phyloP scores from a whole-genome alignment of 2,888 invertebrate species.

The Eupelmus urozonus region DNA sequence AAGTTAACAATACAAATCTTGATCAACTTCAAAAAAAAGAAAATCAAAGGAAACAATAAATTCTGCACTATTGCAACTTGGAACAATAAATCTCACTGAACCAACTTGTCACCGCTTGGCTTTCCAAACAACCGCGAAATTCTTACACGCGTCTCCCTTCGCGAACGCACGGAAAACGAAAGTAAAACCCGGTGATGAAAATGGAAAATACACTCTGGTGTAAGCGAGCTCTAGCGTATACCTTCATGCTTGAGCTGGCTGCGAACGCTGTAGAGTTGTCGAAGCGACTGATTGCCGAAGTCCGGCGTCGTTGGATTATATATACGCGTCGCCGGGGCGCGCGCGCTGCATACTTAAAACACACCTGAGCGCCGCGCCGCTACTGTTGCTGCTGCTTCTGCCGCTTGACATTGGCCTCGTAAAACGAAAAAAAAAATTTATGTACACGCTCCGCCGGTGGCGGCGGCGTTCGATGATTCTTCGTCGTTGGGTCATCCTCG shows the following conservation, averaged over 20 bases:
- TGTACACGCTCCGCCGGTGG: too few species aligned
- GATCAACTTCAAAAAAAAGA: not conserved
- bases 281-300: slow-evolving; percentile 73
- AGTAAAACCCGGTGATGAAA: not conserved
- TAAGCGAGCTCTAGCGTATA: not conserved
- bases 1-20: too few species aligned
- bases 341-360: slow-evolving; percentile 47
- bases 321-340: slow-evolving; percentile 67
- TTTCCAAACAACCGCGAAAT: not conserved
- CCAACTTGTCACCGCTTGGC: too few species aligned
- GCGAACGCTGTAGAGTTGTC: slow-evolving; percentile 59
- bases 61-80: too few species aligned
- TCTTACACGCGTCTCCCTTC: not conserved
- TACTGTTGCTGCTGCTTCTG: not conserved
- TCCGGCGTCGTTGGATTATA: slow-evolving; percentile 65
- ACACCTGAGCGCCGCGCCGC: not conserved
- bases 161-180: too few species aligned
- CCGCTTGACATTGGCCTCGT: slow-evolving; percentile 57
- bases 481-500: slow-evolving; percentile 23
- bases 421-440: slow-evolving; percentile 16
- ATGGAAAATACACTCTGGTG: not conserved
- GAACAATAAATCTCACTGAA: too few species aligned
- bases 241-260: slow-evolving; percentile 52
- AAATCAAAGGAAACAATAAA: too few species aligned
- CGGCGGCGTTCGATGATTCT: not conserved